Evolutionary conservation across 2,113 vertebrate genomes (phyloP).

Genomic region (Cynoglossus semilaevis): DNA sequence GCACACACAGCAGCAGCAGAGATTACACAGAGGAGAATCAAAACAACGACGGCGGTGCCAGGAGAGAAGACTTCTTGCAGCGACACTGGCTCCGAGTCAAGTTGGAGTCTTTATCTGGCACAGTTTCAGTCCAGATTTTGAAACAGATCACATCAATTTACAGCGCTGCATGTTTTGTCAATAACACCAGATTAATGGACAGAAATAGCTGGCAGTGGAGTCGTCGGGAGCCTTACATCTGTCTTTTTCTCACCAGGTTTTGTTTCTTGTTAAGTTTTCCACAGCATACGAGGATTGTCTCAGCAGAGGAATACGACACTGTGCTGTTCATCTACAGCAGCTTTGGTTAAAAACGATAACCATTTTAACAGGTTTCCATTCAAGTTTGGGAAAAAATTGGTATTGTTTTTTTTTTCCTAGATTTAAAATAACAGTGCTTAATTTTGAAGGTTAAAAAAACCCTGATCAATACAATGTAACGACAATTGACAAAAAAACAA

Average conservation of each 20-base stretch:
- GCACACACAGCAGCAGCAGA: slow-evolving; percentile 19
- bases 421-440: too few relatives aligned
- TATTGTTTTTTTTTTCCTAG: too few relatives aligned
- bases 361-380: too few relatives aligned
- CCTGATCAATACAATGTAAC: too few relatives aligned
- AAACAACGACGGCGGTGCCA: slow-evolving; percentile 44
- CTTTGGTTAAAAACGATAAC: too few relatives aligned
- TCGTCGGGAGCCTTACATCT: slow-evolving; percentile 9
- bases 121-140: slow-evolving; percentile 47
- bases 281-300: slow-evolving; percentile 29
- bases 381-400: too few relatives aligned
- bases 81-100: slow-evolving; percentile 31
- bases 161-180: slow-evolving; percentile 27
- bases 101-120: slow-evolving; percentile 46
- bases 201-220: slow-evolving; percentile 21
- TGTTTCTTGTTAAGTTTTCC: slow-evolving; percentile 28
- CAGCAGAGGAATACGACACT: too few relatives aligned
- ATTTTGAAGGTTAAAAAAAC: too few relatives aligned
- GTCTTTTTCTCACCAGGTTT: slow-evolving; percentile 29
- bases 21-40: slow-evolving; percentile 46
- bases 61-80: slow-evolving; percentile 41
- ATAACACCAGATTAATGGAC: slow-evolving; percentile 24
- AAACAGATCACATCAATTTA: slow-evolving; percentile 45
- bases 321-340: too few relatives aligned
- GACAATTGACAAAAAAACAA: too few relatives aligned